Conservation (phyloP, 37 sponge, comb jelly and placozoan genomes). For the Halichondria panicea region DNA sequence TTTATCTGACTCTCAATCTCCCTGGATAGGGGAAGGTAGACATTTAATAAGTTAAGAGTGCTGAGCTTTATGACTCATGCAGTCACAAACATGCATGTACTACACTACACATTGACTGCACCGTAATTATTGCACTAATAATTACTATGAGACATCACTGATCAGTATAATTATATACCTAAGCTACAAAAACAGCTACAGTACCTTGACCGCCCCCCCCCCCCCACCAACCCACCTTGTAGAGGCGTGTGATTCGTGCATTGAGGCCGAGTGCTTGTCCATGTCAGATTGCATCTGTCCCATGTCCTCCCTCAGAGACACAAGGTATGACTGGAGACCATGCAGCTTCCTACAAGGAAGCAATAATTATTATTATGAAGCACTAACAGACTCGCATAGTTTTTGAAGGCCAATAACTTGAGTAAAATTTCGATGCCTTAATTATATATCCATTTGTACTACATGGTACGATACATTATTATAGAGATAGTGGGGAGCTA, state of each 20-base stretch:
- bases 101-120: not conserved
- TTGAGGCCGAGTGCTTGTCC: conserved; percentile 50
- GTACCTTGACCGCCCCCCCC: not conserved
- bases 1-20: conserved; percentile 51
- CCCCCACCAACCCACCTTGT: conserved; percentile 37
- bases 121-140: not conserved
- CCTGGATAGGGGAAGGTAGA: conserved; percentile 9
- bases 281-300: conserved; percentile 52
- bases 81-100: not conserved
- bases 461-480: too few species aligned
- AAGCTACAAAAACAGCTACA: not conserved
- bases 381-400: too few species aligned
- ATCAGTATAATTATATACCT: not conserved
- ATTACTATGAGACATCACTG: too few species aligned
- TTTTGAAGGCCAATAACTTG: too few species aligned
- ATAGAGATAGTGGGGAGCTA: too few species aligned
- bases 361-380: too few species aligned
- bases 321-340: conserved; percentile 51
- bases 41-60: not conserved
- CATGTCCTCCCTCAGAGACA: conserved; percentile 73
- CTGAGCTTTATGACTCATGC: too few species aligned
- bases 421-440: too few species aligned
- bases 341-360: conserved; percentile 66
- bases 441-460: too few species aligned
- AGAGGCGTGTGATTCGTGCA: conserved; percentile 54